A percentile compares a stretch with the other conserved stretches of the same genome.
These are phyloP conservation scores for Epinephelus cyanopodus DNA, from an alignment of 2,113 vertebrate genomes.

Conservation along the genomic window DNA sequence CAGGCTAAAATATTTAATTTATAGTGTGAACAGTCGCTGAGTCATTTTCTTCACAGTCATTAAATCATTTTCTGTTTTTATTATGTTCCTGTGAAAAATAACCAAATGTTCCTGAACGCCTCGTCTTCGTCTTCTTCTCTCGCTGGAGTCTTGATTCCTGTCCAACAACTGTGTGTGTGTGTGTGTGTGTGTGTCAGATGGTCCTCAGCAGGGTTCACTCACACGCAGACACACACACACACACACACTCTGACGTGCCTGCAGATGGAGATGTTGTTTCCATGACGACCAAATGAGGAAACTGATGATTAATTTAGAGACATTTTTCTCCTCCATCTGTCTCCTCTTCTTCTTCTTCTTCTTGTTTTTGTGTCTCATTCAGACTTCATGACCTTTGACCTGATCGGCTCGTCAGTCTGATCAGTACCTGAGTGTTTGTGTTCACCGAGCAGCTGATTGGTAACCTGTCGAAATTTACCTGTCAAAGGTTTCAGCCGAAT, in stretches of 20 bases:
- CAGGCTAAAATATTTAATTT: no score
- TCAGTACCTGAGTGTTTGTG: no score
- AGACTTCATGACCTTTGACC: no score
- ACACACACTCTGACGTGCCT: constrained; percentile 8
- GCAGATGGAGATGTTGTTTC: constrained; percentile 64
- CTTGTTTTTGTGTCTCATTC: background rate
- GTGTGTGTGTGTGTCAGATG: constrained; percentile 2
- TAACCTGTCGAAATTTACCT: no score
- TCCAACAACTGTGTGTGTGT: background rate
- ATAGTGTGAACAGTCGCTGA: no score
- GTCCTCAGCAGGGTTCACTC: background rate
- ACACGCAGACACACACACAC: background rate
- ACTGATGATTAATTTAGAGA: constrained; percentile 62
- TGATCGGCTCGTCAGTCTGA: no score
- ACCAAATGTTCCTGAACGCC: background rate
- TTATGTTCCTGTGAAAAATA: background rate
- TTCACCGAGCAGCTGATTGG: no score
- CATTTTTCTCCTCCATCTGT: constrained; percentile 26
- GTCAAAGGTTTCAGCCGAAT: no score
- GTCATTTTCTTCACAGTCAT: no score
- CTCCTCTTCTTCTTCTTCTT: background rate
- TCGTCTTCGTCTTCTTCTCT: background rate
- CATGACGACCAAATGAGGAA: constrained; percentile 59
- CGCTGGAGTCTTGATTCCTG: background rate
- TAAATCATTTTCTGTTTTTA: background rate